Evolutionary conservation across 2,113 vertebrate genomes (phyloP).

Genomic region (Petroica traversi): DNA sequence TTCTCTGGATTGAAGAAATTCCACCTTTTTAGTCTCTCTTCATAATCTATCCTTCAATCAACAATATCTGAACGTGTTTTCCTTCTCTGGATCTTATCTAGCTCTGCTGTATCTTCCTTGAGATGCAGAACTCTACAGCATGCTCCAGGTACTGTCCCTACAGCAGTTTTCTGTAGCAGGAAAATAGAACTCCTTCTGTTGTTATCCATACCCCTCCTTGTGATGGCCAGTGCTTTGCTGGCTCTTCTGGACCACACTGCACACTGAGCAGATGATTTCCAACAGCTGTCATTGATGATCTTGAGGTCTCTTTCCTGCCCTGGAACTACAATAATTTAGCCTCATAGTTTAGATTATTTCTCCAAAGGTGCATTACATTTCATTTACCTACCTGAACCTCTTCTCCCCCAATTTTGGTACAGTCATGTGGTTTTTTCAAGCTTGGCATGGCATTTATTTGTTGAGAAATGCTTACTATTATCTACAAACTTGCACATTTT

Average conservation of each 20-base stretch:
- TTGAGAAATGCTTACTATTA: neutral
- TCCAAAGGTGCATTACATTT: neutral
- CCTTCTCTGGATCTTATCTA: neutral
- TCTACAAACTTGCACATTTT: neutral
- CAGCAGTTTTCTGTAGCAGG: neutral
- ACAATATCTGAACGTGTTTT: neutral
- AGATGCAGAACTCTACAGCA: neutral
- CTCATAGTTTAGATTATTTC: neutral
- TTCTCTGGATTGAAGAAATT: neutral
- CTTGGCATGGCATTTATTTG: neutral
- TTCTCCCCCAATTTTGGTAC: neutral
- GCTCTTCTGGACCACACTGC: neutral
- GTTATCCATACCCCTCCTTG: neutral
- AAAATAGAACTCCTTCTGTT: neutral
- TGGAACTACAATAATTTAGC: neutral
- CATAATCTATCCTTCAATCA: neutral
- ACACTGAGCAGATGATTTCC: neutral
- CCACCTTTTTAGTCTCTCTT: neutral
- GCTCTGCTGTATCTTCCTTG: fast-evolving
- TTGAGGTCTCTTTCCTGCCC: neutral
- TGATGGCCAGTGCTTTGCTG: neutral
- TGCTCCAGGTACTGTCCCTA: neutral
- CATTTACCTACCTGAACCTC: neutral
- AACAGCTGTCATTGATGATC: neutral
- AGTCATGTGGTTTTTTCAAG: neutral